These are phyloP conservation scores for Danio choprae DNA, from an alignment of 2,797 vertebrate genomes.

Conservation along the genomic window DNA sequence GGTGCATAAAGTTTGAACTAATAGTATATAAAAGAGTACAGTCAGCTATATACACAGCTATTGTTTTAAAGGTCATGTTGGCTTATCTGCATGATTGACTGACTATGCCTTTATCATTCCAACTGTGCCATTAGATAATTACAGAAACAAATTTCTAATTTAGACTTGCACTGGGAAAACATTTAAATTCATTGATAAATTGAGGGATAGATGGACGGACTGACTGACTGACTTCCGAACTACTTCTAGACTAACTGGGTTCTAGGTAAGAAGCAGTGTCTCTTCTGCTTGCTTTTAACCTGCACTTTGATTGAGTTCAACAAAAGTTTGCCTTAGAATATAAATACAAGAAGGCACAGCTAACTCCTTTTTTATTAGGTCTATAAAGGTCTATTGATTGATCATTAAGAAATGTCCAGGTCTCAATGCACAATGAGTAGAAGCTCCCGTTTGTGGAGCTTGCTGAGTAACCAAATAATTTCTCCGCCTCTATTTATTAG, in stretches of 20 bases:
- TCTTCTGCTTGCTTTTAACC: slow-evolving; percentile 67
- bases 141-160: background rate
- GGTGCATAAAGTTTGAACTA: background rate
- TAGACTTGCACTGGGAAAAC: background rate
- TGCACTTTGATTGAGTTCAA: slow-evolving; percentile 72
- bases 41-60: background rate
- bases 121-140: background rate
- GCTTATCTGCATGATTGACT: background rate
- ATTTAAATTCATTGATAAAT: background rate
- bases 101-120: background rate
- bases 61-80: background rate
- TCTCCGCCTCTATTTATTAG: slow-evolving; percentile 78
- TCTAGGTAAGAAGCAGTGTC: slow-evolving; percentile 73
- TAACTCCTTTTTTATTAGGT: slow-evolving; percentile 31
- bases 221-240: slow-evolving; percentile 54
- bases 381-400: slow-evolving; percentile 46
- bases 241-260: slow-evolving; percentile 71
- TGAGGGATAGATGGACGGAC: background rate
- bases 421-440: slow-evolving; percentile 38
- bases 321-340: slow-evolving; percentile 75
- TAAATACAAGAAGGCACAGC: slow-evolving; percentile 65
- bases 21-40: too few species aligned
- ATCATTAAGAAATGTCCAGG: slow-evolving; percentile 42
- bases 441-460: slow-evolving; percentile 53
- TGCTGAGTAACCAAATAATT: slow-evolving; percentile 59